Conservation (phyloP, 2,888 invertebrate genomes). For the Agriopis marginaria region DNA sequence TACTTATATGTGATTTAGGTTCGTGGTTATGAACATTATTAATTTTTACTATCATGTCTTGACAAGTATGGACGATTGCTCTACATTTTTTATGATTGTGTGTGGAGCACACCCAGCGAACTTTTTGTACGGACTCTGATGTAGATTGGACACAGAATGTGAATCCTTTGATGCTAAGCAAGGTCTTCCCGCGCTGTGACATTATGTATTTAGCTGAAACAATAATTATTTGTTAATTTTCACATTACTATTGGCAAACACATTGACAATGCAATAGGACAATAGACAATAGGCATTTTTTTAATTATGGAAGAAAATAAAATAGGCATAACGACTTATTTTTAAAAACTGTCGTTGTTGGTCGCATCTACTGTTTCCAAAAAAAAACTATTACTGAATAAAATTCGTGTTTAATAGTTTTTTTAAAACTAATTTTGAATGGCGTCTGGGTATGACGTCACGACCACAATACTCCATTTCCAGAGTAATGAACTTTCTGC, state of each 20-base stretch:
- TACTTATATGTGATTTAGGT: neutral
- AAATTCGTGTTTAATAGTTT: no score
- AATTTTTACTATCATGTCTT: slow-evolving; percentile 43
- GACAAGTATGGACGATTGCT: slow-evolving; percentile 39
- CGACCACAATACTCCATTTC: no score
- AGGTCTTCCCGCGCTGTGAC: slow-evolving; percentile 52
- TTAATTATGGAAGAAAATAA: no score
- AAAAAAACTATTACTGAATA: no score
- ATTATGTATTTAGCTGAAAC: slow-evolving; percentile 44
- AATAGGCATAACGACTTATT: no score
- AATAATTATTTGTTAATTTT: slow-evolving; percentile 9
- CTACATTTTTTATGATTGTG: slow-evolving; percentile 54
- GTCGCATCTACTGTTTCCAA: no score
- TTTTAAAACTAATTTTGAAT: no score
- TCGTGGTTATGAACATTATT: slow-evolving; percentile 49
- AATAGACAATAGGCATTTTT: no score
- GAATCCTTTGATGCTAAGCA: slow-evolving; percentile 49
- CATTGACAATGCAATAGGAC: no score
- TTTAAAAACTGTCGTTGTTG: no score
- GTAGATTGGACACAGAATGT: slow-evolving; percentile 50
- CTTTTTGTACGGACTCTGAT: slow-evolving; percentile 38
- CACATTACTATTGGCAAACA: neutral
- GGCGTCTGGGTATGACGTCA: no score
- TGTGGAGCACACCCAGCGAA: slow-evolving; percentile 58
- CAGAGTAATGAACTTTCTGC: no score